Evolutionary conservation across 2,888 invertebrate species (phyloP), one percentile per base, ranked within the genome.

Genomic region (Hylaea fasciaria): DNA sequence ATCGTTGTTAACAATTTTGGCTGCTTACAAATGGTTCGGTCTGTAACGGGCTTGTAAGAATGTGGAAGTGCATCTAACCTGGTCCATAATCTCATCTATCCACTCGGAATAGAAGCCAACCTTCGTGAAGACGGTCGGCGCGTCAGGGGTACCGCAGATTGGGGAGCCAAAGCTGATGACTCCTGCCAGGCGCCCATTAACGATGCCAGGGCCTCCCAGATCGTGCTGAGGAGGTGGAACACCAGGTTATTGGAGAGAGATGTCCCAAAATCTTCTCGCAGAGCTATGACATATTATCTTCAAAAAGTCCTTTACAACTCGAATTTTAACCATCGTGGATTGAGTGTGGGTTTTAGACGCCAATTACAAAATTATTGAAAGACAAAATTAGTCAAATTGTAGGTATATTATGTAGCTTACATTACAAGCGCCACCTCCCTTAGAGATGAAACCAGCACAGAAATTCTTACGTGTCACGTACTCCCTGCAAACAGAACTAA

Each of bases 41-140:
- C 9, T 32, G 10, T 4, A 4, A 32, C 32, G 32, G 5, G 9
- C 32, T 32, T 32, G 32, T 1, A 7, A 32, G 9, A 32, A 7
- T 32, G 32, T 32, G 9, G 32, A 10, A 5, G 7, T 3, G 7
- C 9, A 9, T 32, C 32, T 9, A 10, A 89, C 89, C 86, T 80
- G 74, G 1, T 81, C 75, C 77, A 89, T 81, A 8, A 89, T 83
- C 0, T 65, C 62, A 8, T 88, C 78, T 16, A 91, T 89, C 91
- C 91, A 91, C 0, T 83, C 74, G 0, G 71, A 44, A 56, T 88
- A 90, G 70, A 72, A 83, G 0, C 88, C 90, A 1, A 90, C 17
- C 60, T 87, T 89, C 44, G 85, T 88, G 70, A 91, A 91, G 32
- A 91, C 91, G 0, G 91, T 91, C 0, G 91, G 91, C 0, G 85